Evolutionary conservation across 1,140 invertebrate genomes (phyloP).

Genomic region (Pogonomyrmex barbatus): DNA sequence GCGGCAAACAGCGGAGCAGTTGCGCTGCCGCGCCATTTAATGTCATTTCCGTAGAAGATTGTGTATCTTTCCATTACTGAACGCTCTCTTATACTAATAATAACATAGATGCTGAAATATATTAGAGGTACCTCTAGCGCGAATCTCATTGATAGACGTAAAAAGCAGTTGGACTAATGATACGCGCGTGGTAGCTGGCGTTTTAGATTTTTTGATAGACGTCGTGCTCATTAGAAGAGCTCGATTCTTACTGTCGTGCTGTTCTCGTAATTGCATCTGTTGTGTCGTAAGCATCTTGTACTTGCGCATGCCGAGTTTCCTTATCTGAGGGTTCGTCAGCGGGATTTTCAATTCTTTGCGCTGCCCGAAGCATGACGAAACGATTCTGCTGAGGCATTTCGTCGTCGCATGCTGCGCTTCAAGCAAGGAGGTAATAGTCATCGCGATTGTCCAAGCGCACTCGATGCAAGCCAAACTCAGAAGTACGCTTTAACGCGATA

Average conservation of each 20-base stretch:
- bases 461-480: constrained; percentile 19
- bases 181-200: constrained; percentile 62
- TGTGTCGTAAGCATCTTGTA: constrained; percentile 79
- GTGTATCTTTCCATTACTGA: constrained; percentile 45
- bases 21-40: constrained; percentile 21
- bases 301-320: constrained; percentile 77
- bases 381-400: constrained; percentile 66
- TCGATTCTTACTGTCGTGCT: constrained; percentile 70
- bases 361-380: constrained; percentile 72
- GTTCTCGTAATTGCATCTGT: constrained; percentile 77
- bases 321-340: constrained; percentile 68
- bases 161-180: constrained; percentile 65
- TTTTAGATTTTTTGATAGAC: constrained; percentile 66
- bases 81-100: constrained; percentile 69
- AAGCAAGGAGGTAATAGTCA: constrained; percentile 45
- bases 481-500: not conserved
- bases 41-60: constrained; percentile 65
- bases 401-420: constrained; percentile 41
- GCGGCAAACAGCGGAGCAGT: constrained; percentile 49
- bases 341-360: constrained; percentile 73
- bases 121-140: constrained; percentile 71
- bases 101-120: constrained; percentile 68
- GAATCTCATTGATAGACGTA: constrained; percentile 82
- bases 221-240: constrained; percentile 46
- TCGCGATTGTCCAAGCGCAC: constrained; percentile 15